Conservation (phyloP, 2,888 invertebrate species). For the Spodoptera littoralis region DNA sequence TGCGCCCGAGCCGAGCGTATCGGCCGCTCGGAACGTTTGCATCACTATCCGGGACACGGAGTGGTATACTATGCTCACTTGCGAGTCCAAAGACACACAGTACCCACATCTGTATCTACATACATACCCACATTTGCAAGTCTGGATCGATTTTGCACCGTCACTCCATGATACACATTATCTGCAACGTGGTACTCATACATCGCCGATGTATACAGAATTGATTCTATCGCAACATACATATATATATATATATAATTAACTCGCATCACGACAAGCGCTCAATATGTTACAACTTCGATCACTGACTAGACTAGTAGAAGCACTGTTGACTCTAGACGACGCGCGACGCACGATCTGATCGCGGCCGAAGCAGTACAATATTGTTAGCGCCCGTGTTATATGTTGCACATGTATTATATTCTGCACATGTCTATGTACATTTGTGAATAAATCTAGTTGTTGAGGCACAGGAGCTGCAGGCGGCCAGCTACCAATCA, state of each 20-base stretch:
- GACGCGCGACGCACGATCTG: conserved; percentile 62
- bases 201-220: conserved; percentile 63
- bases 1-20: conserved; percentile 55
- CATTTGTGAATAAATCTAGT: conserved; percentile 68
- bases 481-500: conserved; percentile 84
- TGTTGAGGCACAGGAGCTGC: conserved; percentile 83
- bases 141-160: conserved; percentile 91
- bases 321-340: conserved; percentile 50
- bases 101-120: conserved; percentile 69
- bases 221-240: conserved; percentile 60
- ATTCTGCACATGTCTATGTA: conserved; percentile 75
- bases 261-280: conserved; percentile 70
- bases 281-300: conserved; percentile 83
- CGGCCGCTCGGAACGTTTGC: conserved; percentile 65
- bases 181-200: conserved; percentile 63
- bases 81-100: conserved; percentile 77
- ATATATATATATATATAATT: conserved; percentile 48
- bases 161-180: conserved; percentile 84
- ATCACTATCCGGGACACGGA: conserved; percentile 72
- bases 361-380: conserved; percentile 73
- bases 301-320: conserved; percentile 66
- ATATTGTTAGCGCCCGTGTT: conserved; percentile 78
- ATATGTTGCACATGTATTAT: conserved; percentile 81
- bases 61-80: conserved; percentile 79
- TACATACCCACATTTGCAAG: conserved; percentile 77